phyloP scores from a whole-genome alignment of 2,113 vertebrate genomes.

The Prochilodus magdalenae region DNA sequence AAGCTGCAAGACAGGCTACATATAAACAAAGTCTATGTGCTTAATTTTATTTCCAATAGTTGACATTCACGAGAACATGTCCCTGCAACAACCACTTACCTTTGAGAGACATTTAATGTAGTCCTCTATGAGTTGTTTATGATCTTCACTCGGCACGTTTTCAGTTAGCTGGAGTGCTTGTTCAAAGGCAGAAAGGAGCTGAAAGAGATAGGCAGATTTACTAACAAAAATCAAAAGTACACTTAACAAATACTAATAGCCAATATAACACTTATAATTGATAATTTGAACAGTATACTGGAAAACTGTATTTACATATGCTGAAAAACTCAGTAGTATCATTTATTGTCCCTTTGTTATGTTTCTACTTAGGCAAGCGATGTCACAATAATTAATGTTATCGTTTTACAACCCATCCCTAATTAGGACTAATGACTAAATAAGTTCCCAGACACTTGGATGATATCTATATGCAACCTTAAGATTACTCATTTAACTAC shows the following conservation, averaged over 20 bases:
- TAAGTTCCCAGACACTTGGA: too few relatives aligned
- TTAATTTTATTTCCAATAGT: not conserved
- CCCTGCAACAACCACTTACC: conserved; percentile 71
- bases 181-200: conserved; percentile 92
- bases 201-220: conserved; percentile 51
- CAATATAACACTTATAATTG: too few relatives aligned
- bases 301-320: too few relatives aligned
- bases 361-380: too few relatives aligned
- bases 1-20: conserved; percentile 68
- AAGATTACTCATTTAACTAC: too few relatives aligned
- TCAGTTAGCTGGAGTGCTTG: conserved; percentile 81
- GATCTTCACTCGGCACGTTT: conserved; percentile 84
- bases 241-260: too few relatives aligned
- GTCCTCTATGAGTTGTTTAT: conserved; percentile 81
- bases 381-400: too few relatives aligned
- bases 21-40: not conserved
- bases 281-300: too few relatives aligned
- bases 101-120: conserved; percentile 88
- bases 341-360: too few relatives aligned
- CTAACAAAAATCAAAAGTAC: not conserved
- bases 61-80: not conserved
- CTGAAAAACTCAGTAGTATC: too few relatives aligned
- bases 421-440: too few relatives aligned
- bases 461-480: not conserved
- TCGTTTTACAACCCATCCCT: too few relatives aligned